A percentile compares a stretch with the other conserved stretches of the same genome.
Conservation (phyloP, 2,888 invertebrate genomes). For the Lepetodrilus schrolli region DNA sequence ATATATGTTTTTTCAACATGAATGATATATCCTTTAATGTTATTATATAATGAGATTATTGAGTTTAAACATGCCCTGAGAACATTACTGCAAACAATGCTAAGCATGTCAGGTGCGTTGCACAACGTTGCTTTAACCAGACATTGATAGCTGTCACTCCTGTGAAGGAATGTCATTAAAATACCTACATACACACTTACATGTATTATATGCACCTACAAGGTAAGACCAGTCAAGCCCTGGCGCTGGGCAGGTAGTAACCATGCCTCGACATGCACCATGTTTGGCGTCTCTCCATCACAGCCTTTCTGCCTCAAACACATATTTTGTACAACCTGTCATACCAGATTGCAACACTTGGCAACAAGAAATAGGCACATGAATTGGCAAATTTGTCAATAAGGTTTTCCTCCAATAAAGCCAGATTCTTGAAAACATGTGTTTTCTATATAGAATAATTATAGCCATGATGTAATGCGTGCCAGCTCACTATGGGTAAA, state of each 20-base stretch:
- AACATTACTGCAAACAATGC: background rate
- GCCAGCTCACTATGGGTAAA: too few species aligned
- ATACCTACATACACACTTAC: background rate
- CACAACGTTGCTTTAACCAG: background rate
- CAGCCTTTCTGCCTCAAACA: too few species aligned
- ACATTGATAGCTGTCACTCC: background rate
- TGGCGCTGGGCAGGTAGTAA: background rate
- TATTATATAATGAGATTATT: too few species aligned
- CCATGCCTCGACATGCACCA: background rate
- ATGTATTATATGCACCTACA: too few species aligned
- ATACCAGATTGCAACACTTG: background rate
- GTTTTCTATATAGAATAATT: background rate
- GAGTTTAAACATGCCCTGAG: too few species aligned
- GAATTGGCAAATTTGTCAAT: background rate
- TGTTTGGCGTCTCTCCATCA: background rate
- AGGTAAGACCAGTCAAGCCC: background rate
- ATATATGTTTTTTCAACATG: background rate
- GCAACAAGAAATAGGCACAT: background rate
- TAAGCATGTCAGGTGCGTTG: background rate
- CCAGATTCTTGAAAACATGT: background rate
- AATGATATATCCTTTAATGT: too few species aligned
- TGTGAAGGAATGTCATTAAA: constrained; percentile 7
- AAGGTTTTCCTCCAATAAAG: background rate
- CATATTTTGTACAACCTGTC: background rate
- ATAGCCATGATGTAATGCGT: background rate